These are phyloP conservation scores for Carassius auratus DNA, from an alignment of 2,113 vertebrate genomes.

Conservation along the genomic window DNA sequence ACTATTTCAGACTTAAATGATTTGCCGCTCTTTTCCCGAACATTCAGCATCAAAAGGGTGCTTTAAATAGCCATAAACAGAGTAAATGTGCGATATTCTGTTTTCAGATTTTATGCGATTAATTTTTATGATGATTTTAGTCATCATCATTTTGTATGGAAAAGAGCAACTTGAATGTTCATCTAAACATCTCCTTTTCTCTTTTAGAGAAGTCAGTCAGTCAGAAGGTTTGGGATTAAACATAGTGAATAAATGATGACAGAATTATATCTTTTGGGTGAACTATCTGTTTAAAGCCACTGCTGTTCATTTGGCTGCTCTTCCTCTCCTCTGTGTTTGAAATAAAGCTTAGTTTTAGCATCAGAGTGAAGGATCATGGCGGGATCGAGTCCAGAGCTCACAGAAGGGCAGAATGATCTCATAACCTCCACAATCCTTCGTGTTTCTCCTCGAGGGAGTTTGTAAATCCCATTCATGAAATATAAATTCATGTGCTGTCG, in stretches of 20 bases:
- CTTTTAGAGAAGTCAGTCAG: neutral
- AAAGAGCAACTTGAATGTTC: neutral
- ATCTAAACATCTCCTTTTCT: neutral
- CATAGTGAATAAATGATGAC: neutral
- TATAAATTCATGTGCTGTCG: slow-evolving; percentile 33
- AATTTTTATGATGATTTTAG: neutral
- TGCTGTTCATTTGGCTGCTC: slow-evolving; percentile 4
- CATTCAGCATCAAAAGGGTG: neutral
- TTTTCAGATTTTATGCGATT: neutral
- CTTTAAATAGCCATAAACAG: neutral
- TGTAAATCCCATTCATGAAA: slow-evolving; percentile 42
- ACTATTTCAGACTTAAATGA: no score
- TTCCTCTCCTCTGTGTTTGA: slow-evolving; percentile 1
- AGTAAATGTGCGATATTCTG: neutral
- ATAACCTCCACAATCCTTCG: slow-evolving; percentile 33
- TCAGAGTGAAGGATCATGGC: slow-evolving; percentile 37
- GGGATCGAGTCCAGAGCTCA: slow-evolving; percentile 42
- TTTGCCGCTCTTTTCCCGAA: neutral
- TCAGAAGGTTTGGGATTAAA: neutral
- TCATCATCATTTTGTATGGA: neutral
- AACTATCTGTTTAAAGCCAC: slow-evolving; percentile 4
- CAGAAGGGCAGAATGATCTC: slow-evolving; percentile 40
- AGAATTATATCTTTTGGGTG: slow-evolving; percentile 5
- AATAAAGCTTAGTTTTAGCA: slow-evolving; percentile 27
- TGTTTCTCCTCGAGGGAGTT: slow-evolving; percentile 8